A percentile compares a stretch with the other conserved stretches of the same genome.
Evolutionary conservation across 2,113 vertebrate genomes (phyloP).

Genomic region (Phyllostomus discolor): DNA sequence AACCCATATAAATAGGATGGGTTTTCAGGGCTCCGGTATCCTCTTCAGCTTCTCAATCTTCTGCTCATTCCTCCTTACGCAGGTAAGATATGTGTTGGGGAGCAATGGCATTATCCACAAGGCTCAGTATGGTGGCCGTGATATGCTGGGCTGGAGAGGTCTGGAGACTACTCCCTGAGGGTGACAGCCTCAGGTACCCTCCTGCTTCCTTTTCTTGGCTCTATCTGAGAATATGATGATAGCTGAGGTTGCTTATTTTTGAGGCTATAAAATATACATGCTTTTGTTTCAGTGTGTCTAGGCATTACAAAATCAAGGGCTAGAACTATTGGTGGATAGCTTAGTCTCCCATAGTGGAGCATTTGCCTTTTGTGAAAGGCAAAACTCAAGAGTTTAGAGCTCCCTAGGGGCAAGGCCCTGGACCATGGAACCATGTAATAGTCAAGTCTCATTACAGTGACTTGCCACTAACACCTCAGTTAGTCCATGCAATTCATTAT

Average conservation of each 20-base stretch:
- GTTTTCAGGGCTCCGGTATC: background rate
- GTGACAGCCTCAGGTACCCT: background rate
- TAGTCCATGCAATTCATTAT: background rate
- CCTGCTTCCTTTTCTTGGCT: background rate
- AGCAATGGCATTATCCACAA: background rate
- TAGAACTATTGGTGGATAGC: background rate
- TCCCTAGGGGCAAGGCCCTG: background rate
- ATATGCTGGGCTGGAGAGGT: background rate
- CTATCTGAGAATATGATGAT: background rate
- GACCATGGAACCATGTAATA: background rate
- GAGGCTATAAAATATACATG: background rate
- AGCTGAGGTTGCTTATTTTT: background rate
- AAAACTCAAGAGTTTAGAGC: background rate
- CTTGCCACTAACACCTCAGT: background rate
- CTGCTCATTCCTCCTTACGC: constrained; percentile 1
- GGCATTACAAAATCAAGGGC: background rate
- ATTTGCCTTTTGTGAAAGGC: background rate
- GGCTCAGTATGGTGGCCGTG: background rate
- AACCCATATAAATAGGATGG: constrained; percentile 56
- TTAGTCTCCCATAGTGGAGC: background rate
- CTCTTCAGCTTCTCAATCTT: constrained; percentile 32
- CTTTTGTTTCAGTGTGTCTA: background rate
- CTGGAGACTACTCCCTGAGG: background rate
- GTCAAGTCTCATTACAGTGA: background rate
- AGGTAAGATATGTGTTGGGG: constrained; percentile 50